phyloP scores from a whole-genome alignment of 2,797 vertebrate species.

The Borostomias antarcticus region DNA sequence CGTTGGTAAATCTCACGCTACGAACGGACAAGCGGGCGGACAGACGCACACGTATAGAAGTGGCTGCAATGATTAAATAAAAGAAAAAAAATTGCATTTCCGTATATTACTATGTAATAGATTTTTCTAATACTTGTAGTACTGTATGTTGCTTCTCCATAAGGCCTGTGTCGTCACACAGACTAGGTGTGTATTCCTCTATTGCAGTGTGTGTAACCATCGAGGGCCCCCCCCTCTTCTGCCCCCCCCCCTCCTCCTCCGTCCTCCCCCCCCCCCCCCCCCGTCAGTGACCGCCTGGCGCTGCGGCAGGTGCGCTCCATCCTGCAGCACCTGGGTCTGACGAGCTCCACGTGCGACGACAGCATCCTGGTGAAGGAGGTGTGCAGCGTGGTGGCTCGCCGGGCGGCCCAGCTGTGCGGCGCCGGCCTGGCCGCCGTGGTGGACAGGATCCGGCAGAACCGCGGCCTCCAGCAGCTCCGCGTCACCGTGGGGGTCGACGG shows the following conservation, averaged over 20 bases:
- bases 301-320: conserved; percentile 94
- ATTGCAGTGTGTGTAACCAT: neutral
- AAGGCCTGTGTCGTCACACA: too few species aligned
- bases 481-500: conserved; percentile 94
- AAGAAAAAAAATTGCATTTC: too few species aligned
- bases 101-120: too few species aligned
- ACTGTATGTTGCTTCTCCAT: too few species aligned
- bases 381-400: conserved; percentile 84
- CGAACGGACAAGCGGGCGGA: too few species aligned
- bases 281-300: conserved; percentile 88
- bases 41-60: too few species aligned
- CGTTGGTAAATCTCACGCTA: too few species aligned
- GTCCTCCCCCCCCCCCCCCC: neutral
- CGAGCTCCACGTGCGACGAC: conserved; percentile 91
- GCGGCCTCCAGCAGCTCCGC: conserved; percentile 81
- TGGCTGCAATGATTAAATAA: too few species aligned
- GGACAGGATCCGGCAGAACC: conserved; percentile 92
- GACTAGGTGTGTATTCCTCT: neutral
- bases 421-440: conserved; percentile 93
- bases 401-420: conserved; percentile 92
- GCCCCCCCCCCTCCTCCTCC: neutral
- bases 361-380: conserved; percentile 98
- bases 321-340: conserved; percentile 91
- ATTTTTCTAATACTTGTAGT: too few species aligned
- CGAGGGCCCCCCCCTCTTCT: too few species aligned